Evolutionary conservation across 2,113 vertebrate species (phyloP).

Genomic region (Xiphorhynchus elegans): DNA sequence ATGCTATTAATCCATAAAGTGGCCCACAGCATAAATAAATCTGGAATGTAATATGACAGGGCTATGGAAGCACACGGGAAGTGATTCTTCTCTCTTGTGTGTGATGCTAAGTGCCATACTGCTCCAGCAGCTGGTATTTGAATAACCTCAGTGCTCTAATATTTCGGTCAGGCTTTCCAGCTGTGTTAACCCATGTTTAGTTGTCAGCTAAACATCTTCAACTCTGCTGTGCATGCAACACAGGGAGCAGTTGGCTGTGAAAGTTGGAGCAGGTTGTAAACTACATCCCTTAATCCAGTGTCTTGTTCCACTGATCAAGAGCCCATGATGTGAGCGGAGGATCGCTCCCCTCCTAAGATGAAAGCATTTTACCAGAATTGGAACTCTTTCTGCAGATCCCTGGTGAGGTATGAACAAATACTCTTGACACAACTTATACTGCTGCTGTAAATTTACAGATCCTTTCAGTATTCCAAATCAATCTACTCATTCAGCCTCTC

Average conservation of each 20-base stretch:
- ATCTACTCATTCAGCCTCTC: not conserved
- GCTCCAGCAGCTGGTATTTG: not conserved
- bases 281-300: not conserved
- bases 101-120: not conserved
- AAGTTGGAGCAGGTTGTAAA: not conserved
- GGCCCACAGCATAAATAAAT: conserved; percentile 36
- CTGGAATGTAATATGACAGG: not conserved
- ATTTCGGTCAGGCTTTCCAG: not conserved
- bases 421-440: not conserved
- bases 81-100: not conserved
- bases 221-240: not conserved
- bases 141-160: not conserved
- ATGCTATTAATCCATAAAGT: conserved; percentile 37
- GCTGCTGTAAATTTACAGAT: not conserved
- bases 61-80: not conserved
- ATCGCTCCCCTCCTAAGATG: not conserved
- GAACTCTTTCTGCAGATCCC: not conserved
- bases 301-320: not conserved
- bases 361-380: not conserved
- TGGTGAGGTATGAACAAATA: not conserved
- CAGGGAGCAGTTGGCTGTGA: not conserved
- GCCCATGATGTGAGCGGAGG: not conserved
- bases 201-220: not conserved
- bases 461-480: not conserved
- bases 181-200: not conserved